Evolutionary conservation across 1,140 invertebrate genomes (phyloP), one percentile per base, ranked within the genome.

Genomic region (Drosophila lacteicornis): DNA sequence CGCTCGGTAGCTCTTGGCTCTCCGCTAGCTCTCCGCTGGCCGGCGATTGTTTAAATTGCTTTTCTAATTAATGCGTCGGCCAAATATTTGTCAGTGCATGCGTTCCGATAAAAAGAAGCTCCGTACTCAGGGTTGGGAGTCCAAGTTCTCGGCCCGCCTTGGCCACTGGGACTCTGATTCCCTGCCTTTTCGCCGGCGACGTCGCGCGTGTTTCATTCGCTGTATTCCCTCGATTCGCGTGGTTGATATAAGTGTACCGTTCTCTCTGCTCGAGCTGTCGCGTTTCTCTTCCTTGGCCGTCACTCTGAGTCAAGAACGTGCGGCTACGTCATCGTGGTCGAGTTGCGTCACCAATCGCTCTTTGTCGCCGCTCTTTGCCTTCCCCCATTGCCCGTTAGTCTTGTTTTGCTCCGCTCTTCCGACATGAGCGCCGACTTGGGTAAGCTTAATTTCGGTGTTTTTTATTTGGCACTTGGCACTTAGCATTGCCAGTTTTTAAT

Each of bases 1-100:
- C 55, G 63, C 63, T 63, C 50, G 53, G 57, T 60, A 45, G 65
- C 50, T 25, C 22, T 25, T 25, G 22, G 22, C 22, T 25, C 22
- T 25, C 22, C 22, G 22, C 22, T 25, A 25, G 22, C 22, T 38
- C 56, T 70, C 36, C 45, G 45, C 65, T 56, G 51, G 50, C 38
- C 45, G 42, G 51, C 51, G 79, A 67, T 84, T 88, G 83, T 75
- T 83, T 88, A 69, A 80, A 62, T 87, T 80, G 65, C 57, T 69
- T 87, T 83, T 67, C 69, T 84, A 87, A 87, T 88, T 87, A 88
- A 88, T 84, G 69, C 79, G 77, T 38, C 50, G 55, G 53, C 65
- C 55, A 80, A 84, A 84, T 75, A 87, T 73, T 76, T 66, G 51
- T 50, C 60, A 50, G 50, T 60, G 71, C 51, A 59, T 57, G 57